These are phyloP conservation scores for Drosophila ohnishii DNA, from an alignment of 1,140 invertebrate genomes.

Conservation along the genomic window DNA sequence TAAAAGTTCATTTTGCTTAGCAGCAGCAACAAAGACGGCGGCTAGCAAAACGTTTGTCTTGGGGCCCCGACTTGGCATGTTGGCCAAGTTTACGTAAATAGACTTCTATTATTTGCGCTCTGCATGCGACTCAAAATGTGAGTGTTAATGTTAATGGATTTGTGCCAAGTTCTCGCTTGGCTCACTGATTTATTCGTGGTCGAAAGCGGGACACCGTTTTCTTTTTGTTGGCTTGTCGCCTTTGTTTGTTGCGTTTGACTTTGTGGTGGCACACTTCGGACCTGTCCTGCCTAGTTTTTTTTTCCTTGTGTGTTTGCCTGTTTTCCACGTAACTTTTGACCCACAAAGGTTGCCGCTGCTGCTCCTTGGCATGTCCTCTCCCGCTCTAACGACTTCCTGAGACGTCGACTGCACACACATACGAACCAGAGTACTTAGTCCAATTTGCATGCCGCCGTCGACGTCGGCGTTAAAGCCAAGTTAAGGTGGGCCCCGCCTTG, in stretches of 20 bases:
- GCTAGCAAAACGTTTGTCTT: slow-evolving; percentile 47
- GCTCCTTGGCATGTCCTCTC: slow-evolving; percentile 49
- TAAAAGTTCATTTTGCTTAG: slow-evolving; percentile 66
- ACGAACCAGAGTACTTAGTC: slow-evolving; percentile 20
- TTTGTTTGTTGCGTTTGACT: slow-evolving; percentile 62
- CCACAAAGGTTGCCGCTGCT: slow-evolving; percentile 64
- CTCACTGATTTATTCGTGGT: slow-evolving; percentile 69
- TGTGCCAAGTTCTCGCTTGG: slow-evolving; percentile 74
- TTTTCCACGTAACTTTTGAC: slow-evolving; percentile 55
- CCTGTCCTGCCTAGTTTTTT: slow-evolving; percentile 12
- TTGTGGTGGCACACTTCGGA: slow-evolving; percentile 60
- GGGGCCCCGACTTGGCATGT: slow-evolving; percentile 53
- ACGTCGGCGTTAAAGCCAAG: slow-evolving; percentile 18
- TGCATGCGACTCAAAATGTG: slow-evolving; percentile 60
- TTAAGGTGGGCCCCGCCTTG: slow-evolving; percentile 24
- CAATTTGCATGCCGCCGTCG: slow-evolving; percentile 61
- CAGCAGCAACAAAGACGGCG: slow-evolving; percentile 17
- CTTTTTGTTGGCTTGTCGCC: slow-evolving; percentile 23
- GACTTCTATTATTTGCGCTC: slow-evolving; percentile 59
- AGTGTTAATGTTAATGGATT: slow-evolving; percentile 79
- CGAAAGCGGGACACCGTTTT: slow-evolving; percentile 48
- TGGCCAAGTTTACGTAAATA: slow-evolving; percentile 75
- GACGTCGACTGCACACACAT: slow-evolving; percentile 31
- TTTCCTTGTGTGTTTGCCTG: slow-evolving; percentile 5
- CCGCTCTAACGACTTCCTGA: slow-evolving; percentile 71